These are phyloP conservation scores for Sebastes itinus DNA, from an alignment of 2,797 vertebrate genomes.

Conservation along the genomic window DNA sequence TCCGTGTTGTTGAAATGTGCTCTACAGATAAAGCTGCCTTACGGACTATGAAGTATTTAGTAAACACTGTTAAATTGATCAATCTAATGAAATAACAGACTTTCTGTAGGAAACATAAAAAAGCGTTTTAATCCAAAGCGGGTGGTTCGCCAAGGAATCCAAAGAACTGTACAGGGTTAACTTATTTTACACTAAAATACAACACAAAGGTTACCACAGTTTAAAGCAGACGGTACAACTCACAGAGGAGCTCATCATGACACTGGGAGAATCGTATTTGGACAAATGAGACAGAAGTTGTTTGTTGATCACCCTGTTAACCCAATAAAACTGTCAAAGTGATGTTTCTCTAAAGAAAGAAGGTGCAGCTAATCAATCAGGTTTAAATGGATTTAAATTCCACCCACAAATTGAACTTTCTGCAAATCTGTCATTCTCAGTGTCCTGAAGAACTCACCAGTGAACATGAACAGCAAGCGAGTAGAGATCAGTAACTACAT, in stretches of 20 bases:
- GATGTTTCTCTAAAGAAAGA: background rate
- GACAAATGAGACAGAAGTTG: background rate
- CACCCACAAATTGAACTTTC: too few relatives aligned
- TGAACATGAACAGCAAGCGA: background rate
- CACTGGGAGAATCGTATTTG: background rate
- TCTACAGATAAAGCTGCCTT: too few relatives aligned
- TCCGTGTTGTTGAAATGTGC: too few relatives aligned
- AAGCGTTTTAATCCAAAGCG: constrained; percentile 65
- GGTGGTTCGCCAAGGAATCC: constrained; percentile 2
- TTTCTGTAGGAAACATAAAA: constrained; percentile 20
- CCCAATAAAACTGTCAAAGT: background rate
- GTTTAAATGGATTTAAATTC: background rate
- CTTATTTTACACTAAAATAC: constrained; percentile 66
- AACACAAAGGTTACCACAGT: constrained; percentile 41
- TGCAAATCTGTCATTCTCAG: background rate
- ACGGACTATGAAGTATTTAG: accelerated
- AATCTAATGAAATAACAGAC: background rate
- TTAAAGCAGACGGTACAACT: background rate
- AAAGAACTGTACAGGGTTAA: constrained; percentile 55
- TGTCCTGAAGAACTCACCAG: background rate
- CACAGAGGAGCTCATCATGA: constrained; percentile 6
- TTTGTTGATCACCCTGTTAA: background rate
- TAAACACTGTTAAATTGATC: accelerated
- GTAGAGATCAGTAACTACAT: background rate
- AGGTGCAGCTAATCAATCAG: background rate